Evolutionary conservation across 2,888 invertebrate species (phyloP).

Genomic region (Phengaris arion): DNA sequence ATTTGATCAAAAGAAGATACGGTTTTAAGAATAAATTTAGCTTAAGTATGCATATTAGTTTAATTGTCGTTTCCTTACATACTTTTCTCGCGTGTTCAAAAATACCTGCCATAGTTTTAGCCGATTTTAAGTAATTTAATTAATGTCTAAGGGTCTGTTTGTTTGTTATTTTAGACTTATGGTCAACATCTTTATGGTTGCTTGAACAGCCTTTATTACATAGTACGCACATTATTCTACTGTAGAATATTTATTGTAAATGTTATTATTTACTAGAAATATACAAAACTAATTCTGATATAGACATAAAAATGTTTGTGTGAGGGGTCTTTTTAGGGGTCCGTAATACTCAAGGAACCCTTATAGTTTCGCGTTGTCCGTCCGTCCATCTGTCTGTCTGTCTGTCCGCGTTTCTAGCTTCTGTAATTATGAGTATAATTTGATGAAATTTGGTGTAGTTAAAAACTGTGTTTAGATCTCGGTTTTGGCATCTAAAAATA

Average conservation of each 20-base stretch:
- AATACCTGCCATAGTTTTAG: slow-evolving; percentile 1
- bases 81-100: neutral
- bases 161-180: neutral
- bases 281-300: neutral
- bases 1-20: neutral
- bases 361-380: no score
- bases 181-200: neutral
- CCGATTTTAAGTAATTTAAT: neutral
- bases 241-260: neutral
- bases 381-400: no score
- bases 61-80: neutral
- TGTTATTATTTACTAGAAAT: neutral
- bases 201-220: neutral
- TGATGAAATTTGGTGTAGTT: no score
- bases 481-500: no score
- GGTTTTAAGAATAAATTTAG: neutral
- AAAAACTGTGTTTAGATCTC: no score
- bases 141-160: neutral
- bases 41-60: neutral
- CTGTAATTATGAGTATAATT: no score
- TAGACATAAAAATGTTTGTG: no score
- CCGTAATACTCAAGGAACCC: no score
- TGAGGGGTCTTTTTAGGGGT: no score
- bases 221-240: neutral
- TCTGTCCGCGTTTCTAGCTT: no score